Conservation (phyloP, 2,113 vertebrate species). For the Petromus typicus region DNA sequence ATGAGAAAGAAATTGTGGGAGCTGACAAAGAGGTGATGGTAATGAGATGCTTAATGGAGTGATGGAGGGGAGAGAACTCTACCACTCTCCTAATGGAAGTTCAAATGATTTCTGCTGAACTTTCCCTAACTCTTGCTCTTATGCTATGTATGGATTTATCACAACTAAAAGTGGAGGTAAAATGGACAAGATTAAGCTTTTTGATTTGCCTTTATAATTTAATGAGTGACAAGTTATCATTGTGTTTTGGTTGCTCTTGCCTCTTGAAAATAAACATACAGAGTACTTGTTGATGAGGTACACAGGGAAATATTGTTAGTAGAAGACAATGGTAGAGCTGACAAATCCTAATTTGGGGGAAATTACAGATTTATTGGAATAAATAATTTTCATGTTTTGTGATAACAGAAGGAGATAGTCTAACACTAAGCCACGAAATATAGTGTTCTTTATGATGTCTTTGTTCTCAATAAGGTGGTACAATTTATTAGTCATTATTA, state of each 20-base stretch:
- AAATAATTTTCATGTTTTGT: neutral
- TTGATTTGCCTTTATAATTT: neutral
- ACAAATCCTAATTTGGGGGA: neutral
- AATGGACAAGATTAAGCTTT: neutral
- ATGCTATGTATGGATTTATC: slow-evolving; percentile 50
- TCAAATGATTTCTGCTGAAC: slow-evolving; percentile 67
- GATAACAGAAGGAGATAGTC: neutral
- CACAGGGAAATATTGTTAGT: neutral
- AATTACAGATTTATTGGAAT: neutral
- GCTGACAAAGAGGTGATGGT: slow-evolving; percentile 57
- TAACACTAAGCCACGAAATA: neutral
- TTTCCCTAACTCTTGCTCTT: slow-evolving; percentile 54
- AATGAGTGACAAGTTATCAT: slow-evolving; percentile 5
- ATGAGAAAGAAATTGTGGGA: slow-evolving; percentile 71
- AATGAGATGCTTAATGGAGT: slow-evolving; percentile 67
- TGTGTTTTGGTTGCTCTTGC: neutral
- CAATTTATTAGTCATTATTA: neutral
- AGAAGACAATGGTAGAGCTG: neutral
- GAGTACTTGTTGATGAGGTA: neutral
- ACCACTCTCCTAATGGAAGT: slow-evolving; percentile 51
- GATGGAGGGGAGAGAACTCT: slow-evolving; percentile 25
- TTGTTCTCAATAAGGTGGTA: neutral
- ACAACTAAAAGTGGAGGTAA: neutral
- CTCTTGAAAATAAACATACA: slow-evolving; percentile 6
- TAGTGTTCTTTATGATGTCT: neutral